A percentile compares a stretch with the other conserved stretches of the same genome.
Conservation (phyloP, 2,113 vertebrate genomes). For the Erpornis zantholeuca region DNA sequence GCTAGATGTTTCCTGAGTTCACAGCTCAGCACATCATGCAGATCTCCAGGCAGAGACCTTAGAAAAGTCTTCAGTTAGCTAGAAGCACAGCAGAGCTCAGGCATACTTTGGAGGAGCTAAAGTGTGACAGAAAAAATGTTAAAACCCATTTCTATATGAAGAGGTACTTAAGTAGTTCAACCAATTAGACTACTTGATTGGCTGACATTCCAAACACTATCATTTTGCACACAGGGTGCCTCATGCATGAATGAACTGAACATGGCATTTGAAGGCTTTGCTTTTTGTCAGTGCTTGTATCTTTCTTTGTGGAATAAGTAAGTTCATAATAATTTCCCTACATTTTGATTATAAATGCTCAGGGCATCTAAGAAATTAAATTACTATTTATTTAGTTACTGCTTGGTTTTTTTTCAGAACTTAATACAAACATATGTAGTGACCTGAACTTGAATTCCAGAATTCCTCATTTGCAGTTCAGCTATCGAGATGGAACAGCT, state of each 20-base stretch:
- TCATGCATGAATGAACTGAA: conserved; percentile 19
- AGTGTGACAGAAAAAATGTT: not conserved
- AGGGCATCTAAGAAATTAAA: conserved; percentile 56
- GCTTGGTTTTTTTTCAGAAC: conserved; percentile 52
- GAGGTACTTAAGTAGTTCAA: not conserved
- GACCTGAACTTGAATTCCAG: conserved; percentile 37
- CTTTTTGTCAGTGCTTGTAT: not conserved
- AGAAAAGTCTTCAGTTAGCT: not conserved
- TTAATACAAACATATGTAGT: conserved; percentile 9
- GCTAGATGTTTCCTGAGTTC: not conserved
- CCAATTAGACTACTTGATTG: conserved; percentile 41
- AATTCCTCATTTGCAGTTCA: conserved; percentile 59
- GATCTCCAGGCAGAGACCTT: not conserved
- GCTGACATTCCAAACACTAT: conserved; percentile 21
- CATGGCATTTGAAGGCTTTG: not conserved
- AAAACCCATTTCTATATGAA: not conserved
- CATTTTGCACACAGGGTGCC: conserved; percentile 16
- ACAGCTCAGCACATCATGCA: not conserved
- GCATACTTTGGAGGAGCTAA: not conserved
- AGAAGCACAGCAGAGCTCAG: not conserved
- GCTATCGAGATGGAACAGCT: conserved; percentile 10
- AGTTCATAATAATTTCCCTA: conserved; percentile 51
- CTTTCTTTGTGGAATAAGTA: not conserved
- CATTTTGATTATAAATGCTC: conserved; percentile 40
- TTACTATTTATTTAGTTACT: conserved; percentile 58